Conservation (phyloP, 23 tunicate species). For the Ascidia mentula region DNA sequence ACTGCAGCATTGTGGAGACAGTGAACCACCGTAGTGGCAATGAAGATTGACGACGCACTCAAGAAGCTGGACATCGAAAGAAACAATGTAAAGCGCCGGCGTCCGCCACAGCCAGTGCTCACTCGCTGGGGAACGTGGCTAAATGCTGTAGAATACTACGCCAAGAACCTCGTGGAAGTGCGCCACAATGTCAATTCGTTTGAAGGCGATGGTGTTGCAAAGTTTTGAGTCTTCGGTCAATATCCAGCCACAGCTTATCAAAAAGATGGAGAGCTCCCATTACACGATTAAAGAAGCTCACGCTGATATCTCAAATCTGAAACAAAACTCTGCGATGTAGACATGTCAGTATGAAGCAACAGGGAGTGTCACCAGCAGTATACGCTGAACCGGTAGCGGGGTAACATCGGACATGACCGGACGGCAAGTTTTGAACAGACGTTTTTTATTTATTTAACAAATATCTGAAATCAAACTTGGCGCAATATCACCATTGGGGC, state of each 20-base stretch:
- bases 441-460: too few relatives aligned
- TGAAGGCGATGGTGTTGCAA: slow-evolving; percentile 39
- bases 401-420: too few relatives aligned
- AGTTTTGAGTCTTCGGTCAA: slow-evolving; percentile 39
- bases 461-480: too few relatives aligned
- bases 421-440: too few relatives aligned
- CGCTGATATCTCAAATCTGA: slow-evolving; percentile 63
- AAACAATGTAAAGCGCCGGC: too few relatives aligned
- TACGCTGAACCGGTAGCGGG: slow-evolving; percentile 50
- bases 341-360: slow-evolving; percentile 50
- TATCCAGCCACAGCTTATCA: slow-evolving; percentile 65
- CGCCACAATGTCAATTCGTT: slow-evolving; percentile 37
- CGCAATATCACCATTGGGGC: too few relatives aligned
- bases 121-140: slow-evolving; percentile 23
- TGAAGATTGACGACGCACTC: too few relatives aligned
- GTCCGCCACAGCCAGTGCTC: too few relatives aligned
- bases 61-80: too few relatives aligned
- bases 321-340: too few relatives aligned
- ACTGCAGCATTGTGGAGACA: too few relatives aligned
- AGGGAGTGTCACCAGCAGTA: slow-evolving; percentile 50
- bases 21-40: too few relatives aligned
- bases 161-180: slow-evolving; percentile 42
- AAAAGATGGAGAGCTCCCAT: slow-evolving; percentile 56
- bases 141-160: slow-evolving; percentile 51
- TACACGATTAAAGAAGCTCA: slow-evolving; percentile 40